Percentiles rank a stretch among this genome's conserved stretches.
phyloP scores from a whole-genome alignment of 2,113 vertebrate species.

The Tetrao urogallus region DNA sequence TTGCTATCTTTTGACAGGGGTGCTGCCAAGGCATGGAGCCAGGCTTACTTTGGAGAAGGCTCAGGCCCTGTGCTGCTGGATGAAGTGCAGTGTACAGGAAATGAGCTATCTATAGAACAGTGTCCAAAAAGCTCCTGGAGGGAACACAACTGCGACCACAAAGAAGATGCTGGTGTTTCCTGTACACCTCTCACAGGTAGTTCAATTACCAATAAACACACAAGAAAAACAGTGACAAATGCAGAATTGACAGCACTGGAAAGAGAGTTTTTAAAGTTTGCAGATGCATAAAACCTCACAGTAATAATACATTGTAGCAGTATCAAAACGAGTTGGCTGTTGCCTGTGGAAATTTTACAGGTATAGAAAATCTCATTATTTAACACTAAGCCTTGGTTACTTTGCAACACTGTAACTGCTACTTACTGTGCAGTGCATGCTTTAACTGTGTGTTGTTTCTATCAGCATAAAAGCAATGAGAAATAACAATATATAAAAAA shows the following conservation, averaged over 20 bases:
- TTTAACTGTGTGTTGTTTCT: not conserved
- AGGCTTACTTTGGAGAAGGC: conserved; percentile 89
- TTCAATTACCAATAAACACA: not conserved
- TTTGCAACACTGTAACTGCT: not conserved
- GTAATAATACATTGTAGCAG: not conserved
- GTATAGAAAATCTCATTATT: not conserved
- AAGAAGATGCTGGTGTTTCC: conserved; percentile 94
- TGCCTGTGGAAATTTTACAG: not conserved
- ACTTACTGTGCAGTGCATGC: not conserved
- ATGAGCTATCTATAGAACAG: conserved; percentile 94
- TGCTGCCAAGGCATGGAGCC: conserved; percentile 87
- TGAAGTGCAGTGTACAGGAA: conserved; percentile 94
- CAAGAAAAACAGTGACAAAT: not conserved
- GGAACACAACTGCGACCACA: conserved; percentile 94
- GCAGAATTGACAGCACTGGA: not conserved
- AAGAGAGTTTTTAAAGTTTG: not conserved
- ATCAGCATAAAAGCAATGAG: not conserved
- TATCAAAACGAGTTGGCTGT: not conserved
- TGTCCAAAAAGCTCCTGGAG: conserved; percentile 90
- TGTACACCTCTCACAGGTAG: conserved; percentile 89
- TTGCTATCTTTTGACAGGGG: conserved; percentile 77
- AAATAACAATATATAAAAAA: not conserved
- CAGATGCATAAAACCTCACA: not conserved
- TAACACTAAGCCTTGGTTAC: not conserved
- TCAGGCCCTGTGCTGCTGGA: conserved; percentile 88